Evolutionary conservation across 2,888 invertebrate genomes (phyloP).

Genomic region (Xestobium rufovillosum): DNA sequence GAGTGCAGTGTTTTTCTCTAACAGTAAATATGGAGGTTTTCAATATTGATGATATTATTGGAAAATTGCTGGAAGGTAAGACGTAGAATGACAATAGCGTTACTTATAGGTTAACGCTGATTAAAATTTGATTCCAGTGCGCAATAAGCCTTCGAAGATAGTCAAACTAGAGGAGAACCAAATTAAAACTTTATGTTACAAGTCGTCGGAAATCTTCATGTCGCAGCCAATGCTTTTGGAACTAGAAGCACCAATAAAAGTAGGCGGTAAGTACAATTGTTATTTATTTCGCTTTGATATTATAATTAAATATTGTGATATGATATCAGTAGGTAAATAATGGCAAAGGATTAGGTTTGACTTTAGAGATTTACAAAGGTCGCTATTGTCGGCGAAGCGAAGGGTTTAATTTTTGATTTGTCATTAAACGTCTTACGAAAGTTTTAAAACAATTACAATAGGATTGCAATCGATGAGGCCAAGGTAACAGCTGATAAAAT

Average conservation of each 20-base stretch:
- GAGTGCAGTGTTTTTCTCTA: too few relatives aligned
- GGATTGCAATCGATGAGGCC: too few relatives aligned
- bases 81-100: not conserved
- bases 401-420: too few relatives aligned
- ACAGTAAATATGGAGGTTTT: constrained; percentile 1
- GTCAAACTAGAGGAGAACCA: constrained; percentile 29
- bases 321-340: too few relatives aligned
- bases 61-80: constrained; percentile 4
- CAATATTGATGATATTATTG: constrained; percentile 2
- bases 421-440: too few relatives aligned
- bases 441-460: too few relatives aligned
- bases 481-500: too few relatives aligned
- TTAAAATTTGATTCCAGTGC: not conserved
- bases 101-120: not conserved
- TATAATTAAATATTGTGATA: too few relatives aligned
- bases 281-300: too few relatives aligned
- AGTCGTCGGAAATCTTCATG: constrained; percentile 31
- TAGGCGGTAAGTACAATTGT: constrained; percentile 33
- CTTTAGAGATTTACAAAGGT: too few relatives aligned
- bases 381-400: too few relatives aligned
- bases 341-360: too few relatives aligned
- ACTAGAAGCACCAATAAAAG: constrained; percentile 35
- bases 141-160: constrained; percentile 25
- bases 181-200: constrained; percentile 31
- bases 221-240: constrained; percentile 36